A percentile compares a stretch with the other conserved stretches of the same genome.
Evolutionary conservation across 2,113 vertebrate genomes (phyloP).

Genomic region (Laterallus jamaicensis): DNA sequence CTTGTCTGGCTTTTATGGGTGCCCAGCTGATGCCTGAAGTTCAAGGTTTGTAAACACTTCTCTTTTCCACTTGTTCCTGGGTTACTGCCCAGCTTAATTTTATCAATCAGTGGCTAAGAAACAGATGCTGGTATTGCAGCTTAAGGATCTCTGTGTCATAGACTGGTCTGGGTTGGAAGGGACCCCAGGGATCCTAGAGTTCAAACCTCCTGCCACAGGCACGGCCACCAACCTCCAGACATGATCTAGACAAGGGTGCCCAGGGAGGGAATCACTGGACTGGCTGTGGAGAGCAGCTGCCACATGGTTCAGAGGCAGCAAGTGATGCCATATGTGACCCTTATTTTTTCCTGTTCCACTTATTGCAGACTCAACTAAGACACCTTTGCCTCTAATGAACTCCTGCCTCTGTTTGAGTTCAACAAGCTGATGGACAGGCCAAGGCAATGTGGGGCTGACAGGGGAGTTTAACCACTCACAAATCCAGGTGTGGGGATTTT

Average conservation of each 20-base stretch:
- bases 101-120: not conserved
- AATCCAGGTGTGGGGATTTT: not conserved
- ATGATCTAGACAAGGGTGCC: no score
- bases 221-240: no score
- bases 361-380: no score
- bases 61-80: not conserved
- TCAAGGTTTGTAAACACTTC: rapidly evolving
- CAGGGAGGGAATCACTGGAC: not conserved
- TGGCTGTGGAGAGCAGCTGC: not conserved
- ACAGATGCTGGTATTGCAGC: not conserved
- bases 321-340: rapidly evolving
- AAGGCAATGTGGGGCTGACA: not conserved
- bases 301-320: rapidly evolving
- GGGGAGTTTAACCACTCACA: not conserved
- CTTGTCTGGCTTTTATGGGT: rapidly evolving
- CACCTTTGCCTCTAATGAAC: not conserved
- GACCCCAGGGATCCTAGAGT: no score
- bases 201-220: no score
- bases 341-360: rapidly evolving
- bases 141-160: no score
- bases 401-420: not conserved
- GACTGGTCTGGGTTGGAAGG: no score
- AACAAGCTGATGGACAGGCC: not conserved
- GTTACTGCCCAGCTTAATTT: not conserved
- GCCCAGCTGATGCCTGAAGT: not conserved